A percentile compares a stretch with the other conserved stretches of the same genome.
These are phyloP conservation scores for Lepidurus apus DNA, from an alignment of 1,140 invertebrate genomes.

Conservation along the genomic window DNA sequence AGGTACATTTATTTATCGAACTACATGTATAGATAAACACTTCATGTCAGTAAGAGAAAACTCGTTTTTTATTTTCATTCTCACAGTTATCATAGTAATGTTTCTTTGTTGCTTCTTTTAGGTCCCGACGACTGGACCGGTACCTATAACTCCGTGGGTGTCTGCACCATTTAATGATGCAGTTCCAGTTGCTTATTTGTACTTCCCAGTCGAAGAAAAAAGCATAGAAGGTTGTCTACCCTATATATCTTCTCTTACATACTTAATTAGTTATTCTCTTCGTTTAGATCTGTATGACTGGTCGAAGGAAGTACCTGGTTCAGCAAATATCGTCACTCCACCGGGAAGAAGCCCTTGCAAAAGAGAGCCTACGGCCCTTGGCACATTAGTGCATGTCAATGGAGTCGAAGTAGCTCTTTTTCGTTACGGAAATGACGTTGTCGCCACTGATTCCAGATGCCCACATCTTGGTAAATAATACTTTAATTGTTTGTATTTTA, in stretches of 20 bases:
- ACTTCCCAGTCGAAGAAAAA: not conserved
- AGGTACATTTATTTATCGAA: not conserved
- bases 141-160: not conserved
- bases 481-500: not conserved
- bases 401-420: constrained; percentile 41
- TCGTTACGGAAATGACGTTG: constrained; percentile 38
- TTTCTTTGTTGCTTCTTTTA: not conserved
- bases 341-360: constrained; percentile 27
- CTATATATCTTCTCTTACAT: not conserved
- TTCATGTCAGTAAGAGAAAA: not conserved
- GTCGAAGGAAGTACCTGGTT: not conserved
- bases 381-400: constrained; percentile 37
- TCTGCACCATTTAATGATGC: not conserved
- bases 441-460: constrained; percentile 41
- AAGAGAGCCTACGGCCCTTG: constrained; percentile 16
- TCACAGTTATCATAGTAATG: not conserved
- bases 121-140: not conserved
- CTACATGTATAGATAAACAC: not conserved
- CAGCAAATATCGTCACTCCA: not conserved
- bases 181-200: not conserved
- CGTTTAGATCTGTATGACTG: constrained; percentile 29
- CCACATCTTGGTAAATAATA: constrained; percentile 41
- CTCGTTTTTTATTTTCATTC: not conserved
- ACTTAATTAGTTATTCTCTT: not conserved
- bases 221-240: not conserved